These are phyloP conservation scores for Hydropsyche betteni DNA, from an alignment of 2,888 invertebrate genomes.

Conservation along the genomic window DNA sequence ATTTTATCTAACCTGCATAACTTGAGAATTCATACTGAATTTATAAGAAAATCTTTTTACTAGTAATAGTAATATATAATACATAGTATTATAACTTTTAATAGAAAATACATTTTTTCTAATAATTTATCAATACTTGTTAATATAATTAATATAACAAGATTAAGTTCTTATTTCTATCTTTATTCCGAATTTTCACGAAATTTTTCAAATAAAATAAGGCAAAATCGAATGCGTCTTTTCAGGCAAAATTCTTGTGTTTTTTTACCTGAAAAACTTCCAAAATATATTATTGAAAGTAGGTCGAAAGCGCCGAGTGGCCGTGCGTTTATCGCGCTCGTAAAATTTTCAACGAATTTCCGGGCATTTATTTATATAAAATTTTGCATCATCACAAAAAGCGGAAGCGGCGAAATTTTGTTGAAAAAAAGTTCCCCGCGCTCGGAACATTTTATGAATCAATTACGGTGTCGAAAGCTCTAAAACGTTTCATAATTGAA, in stretches of 20 bases:
- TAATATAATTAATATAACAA: no score
- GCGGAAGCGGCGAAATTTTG: constrained; percentile 19
- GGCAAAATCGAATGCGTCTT: no score
- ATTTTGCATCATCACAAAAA: constrained; percentile 22
- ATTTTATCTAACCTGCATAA: neutral
- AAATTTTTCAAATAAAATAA: no score
- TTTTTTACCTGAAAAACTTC: no score
- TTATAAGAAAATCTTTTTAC: neutral
- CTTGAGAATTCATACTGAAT: neutral
- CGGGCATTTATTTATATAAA: constrained; percentile 18
- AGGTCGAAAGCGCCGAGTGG: neutral
- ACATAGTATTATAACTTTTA: no score
- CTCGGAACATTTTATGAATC: constrained; percentile 30
- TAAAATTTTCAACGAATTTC: constrained; percentile 12
- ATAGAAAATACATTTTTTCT: no score
- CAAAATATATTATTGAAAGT: neutral
- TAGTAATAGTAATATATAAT: neutral
- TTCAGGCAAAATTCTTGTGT: no score
- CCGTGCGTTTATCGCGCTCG: constrained; percentile 10
- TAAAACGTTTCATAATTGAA: constrained; percentile 40
- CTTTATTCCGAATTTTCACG: neutral
- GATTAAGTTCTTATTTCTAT: neutral
- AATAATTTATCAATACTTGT: no score
- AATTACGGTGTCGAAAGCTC: constrained; percentile 41
- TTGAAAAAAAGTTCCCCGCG: constrained; percentile 17